Conservation (phyloP, 2,888 invertebrate species). For the Heteropelma amictum region DNA sequence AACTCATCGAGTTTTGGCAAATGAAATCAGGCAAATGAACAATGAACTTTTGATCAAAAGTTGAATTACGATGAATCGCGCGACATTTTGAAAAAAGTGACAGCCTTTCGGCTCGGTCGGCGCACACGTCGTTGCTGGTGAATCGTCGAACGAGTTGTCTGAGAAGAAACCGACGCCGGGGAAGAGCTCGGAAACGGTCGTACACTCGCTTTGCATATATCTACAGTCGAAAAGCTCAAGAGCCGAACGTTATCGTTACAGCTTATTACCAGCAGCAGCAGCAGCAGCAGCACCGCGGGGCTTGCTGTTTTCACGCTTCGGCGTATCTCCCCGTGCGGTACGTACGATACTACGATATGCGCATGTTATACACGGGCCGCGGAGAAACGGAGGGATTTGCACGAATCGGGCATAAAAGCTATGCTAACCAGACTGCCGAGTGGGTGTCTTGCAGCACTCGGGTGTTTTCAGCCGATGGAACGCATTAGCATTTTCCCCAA, state of each 20-base stretch:
- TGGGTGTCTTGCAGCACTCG: neutral
- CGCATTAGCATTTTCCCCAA: slow-evolving; percentile 29
- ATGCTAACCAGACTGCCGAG: slow-evolving; percentile 29
- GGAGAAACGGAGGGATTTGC: slow-evolving; percentile 7
- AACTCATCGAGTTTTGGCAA: no score
- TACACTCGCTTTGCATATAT: neutral
- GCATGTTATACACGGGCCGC: neutral
- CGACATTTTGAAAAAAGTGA: no score
- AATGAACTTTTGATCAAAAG: no score
- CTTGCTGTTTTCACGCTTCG: slow-evolving; percentile 38
- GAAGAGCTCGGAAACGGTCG: no score
- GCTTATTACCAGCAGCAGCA: slow-evolving; percentile 58
- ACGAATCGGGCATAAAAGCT: slow-evolving; percentile 29
- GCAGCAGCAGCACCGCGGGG: no score
- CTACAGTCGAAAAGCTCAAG: slow-evolving; percentile 52
- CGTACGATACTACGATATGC: neutral
- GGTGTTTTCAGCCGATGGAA: neutral
- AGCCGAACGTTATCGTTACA: slow-evolving; percentile 60
- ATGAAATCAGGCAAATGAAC: no score
- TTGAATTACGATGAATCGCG: no score
- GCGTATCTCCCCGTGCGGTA: neutral
- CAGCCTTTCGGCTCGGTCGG: no score
- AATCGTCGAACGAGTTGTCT: neutral
- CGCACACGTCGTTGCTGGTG: no score
- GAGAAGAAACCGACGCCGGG: slow-evolving; percentile 3